Evolutionary conservation across 2,888 invertebrate species (phyloP).

Genomic region (Bedellia somnulentella): DNA sequence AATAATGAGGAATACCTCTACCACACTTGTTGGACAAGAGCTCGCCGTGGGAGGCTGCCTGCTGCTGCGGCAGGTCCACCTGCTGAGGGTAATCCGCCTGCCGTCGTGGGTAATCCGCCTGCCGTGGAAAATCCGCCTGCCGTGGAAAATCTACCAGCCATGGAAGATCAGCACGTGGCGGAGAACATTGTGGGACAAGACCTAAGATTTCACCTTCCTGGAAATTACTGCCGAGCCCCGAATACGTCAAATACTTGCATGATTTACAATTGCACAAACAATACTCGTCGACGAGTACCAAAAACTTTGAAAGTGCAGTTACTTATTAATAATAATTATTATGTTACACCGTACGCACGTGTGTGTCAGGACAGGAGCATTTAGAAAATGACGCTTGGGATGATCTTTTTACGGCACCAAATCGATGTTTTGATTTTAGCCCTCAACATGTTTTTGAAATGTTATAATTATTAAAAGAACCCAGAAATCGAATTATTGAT

Average conservation of each 20-base stretch:
- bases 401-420: slow-evolving; percentile 9
- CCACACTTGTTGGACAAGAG: slow-evolving; percentile 7
- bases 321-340: slow-evolving; percentile 5
- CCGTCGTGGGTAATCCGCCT: slow-evolving; percentile 2
- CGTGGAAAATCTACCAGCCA: slow-evolving; percentile 5
- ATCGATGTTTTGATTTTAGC: slow-evolving; percentile 9
- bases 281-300: slow-evolving; percentile 4
- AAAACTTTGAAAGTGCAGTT: slow-evolving; percentile 6
- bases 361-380: slow-evolving; percentile 8
- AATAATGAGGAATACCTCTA: slow-evolving; percentile 6
- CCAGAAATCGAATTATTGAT: slow-evolving; percentile 5
- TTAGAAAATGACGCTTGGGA: slow-evolving; percentile 7
- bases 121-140: slow-evolving; percentile 4
- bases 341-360: slow-evolving; percentile 5
- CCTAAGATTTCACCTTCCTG: slow-evolving; percentile 5
- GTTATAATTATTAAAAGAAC: slow-evolving; percentile 5
- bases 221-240: no score
- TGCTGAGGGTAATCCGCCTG: slow-evolving; percentile 4
- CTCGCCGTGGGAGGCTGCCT: slow-evolving; percentile 6
- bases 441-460: slow-evolving; percentile 6
- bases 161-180: slow-evolving; percentile 4
- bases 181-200: slow-evolving; percentile 4
- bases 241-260: slow-evolving; percentile 6
- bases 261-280: slow-evolving; percentile 5
- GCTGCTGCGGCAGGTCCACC: slow-evolving; percentile 4